Evolutionary conservation across 2,888 invertebrate genomes (phyloP).

Genomic region (Drosophila algonquin): DNA sequence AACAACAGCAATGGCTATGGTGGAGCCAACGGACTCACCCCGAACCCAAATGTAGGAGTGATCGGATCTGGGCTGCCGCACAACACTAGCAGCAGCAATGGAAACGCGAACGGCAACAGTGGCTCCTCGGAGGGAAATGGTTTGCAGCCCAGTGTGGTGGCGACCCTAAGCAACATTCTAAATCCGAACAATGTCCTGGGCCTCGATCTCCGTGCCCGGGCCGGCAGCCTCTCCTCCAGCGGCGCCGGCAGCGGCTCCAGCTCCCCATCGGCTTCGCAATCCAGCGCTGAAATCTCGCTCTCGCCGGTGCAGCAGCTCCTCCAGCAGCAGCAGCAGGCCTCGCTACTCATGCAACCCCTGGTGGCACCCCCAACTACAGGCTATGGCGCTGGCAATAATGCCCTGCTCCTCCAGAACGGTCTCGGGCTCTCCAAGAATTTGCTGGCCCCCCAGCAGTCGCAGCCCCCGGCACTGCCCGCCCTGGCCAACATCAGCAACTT

Average conservation of each 20-base stretch:
- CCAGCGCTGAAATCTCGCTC: slow-evolving; percentile 88
- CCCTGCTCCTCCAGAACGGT: slow-evolving; percentile 59
- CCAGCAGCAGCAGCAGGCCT: slow-evolving; percentile 56
- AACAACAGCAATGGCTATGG: slow-evolving; percentile 56
- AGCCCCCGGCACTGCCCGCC: slow-evolving; percentile 49
- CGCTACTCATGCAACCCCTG: slow-evolving; percentile 50
- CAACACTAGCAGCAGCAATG: slow-evolving; percentile 51
- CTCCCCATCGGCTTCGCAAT: slow-evolving; percentile 91
- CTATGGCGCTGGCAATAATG: slow-evolving; percentile 41
- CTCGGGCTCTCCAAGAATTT: slow-evolving; percentile 63
- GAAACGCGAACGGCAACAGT: slow-evolving; percentile 23
- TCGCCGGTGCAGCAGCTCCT: slow-evolving; percentile 75
- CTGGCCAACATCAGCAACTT: slow-evolving; percentile 72
- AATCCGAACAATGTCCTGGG: slow-evolving; percentile 68
- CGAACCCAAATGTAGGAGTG: slow-evolving; percentile 81
- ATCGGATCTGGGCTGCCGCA: slow-evolving; percentile 81
- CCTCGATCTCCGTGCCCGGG: slow-evolving; percentile 86
- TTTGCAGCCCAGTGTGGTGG: slow-evolving; percentile 63
- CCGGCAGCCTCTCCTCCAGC: slow-evolving; percentile 91
- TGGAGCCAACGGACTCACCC: slow-evolving; percentile 57
- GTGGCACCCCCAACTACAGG: slow-evolving; percentile 21
- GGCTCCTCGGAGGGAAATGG: slow-evolving; percentile 7
- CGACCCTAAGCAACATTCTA: slow-evolving; percentile 67
- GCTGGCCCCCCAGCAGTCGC: slow-evolving; percentile 24
- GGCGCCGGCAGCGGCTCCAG: slow-evolving; percentile 91